Conservation (phyloP, 2,888 invertebrate species). For the Germaria angustata region DNA sequence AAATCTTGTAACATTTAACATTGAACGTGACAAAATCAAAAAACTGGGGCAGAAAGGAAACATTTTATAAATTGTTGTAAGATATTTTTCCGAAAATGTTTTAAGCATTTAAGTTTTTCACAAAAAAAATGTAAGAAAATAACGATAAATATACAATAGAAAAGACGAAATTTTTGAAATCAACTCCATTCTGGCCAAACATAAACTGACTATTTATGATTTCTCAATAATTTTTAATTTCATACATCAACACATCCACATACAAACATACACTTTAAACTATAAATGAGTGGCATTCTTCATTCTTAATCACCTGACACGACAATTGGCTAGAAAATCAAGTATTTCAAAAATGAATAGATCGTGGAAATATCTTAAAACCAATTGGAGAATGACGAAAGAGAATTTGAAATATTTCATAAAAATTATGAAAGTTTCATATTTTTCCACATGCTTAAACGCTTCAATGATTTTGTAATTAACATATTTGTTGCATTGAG, state of each 20-base stretch:
- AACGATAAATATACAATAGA: too few species aligned
- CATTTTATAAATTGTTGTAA: conserved; percentile 45
- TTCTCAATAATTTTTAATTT: conserved; percentile 61
- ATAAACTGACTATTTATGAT: conserved; percentile 52
- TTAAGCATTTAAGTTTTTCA: conserved; percentile 36
- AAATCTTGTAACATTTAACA: conserved; percentile 73
- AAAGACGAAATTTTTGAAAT: conserved; percentile 38
- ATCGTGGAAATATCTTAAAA: conserved; percentile 48
- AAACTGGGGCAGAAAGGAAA: conserved; percentile 70
- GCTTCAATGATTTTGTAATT: conserved; percentile 41
- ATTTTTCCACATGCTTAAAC: background rate
- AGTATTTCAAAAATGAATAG: background rate
- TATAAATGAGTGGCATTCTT: conserved; percentile 1
- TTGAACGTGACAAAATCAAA: conserved; percentile 78
- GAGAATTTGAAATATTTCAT: conserved; percentile 5
- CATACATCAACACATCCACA: too few species aligned
- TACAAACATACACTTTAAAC: too few species aligned
- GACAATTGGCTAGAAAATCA: background rate
- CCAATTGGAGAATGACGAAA: background rate
- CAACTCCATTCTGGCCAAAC: background rate
- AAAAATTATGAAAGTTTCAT: background rate
- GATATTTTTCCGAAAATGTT: conserved; percentile 48
- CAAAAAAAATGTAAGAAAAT: background rate
- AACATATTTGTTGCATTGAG: conserved; percentile 26
- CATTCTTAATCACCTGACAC: conserved; percentile 47